Percentiles rank a stretch among this genome's conserved stretches.
Conservation (phyloP, 2,888 invertebrate species). For the Leptinotarsa tumamoca region DNA sequence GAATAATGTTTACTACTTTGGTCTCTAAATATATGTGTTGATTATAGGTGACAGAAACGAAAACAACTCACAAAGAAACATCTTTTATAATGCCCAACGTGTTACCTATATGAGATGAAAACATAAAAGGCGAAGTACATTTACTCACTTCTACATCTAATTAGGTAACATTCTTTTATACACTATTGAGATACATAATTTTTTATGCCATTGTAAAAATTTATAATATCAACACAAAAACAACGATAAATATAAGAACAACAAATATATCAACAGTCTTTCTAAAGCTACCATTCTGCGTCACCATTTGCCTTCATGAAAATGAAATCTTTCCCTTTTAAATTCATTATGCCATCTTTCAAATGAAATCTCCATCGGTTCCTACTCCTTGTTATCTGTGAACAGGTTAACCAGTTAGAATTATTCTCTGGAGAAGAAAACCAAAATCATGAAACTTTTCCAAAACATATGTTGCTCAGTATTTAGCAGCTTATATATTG, state of each 20-base stretch:
- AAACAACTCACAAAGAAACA: slow-evolving; percentile 24
- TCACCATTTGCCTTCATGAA: slow-evolving; percentile 99
- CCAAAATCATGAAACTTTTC: too few species aligned
- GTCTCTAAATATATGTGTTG: too few species aligned
- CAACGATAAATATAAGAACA: slow-evolving; percentile 9
- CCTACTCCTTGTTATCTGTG: slow-evolving; percentile 90
- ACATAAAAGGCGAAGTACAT: not conserved
- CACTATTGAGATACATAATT: slow-evolving; percentile 1
- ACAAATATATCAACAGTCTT: slow-evolving; percentile 17
- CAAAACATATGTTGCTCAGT: not conserved
- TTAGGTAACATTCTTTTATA: slow-evolving; percentile 17
- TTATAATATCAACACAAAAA: slow-evolving; percentile 20
- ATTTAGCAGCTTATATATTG: not conserved
- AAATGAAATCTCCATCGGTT: slow-evolving; percentile 99
- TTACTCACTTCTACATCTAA: not conserved
- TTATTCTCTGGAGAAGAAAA: too few species aligned
- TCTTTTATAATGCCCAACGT: slow-evolving; percentile 31
- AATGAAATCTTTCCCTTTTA: slow-evolving; percentile 96
- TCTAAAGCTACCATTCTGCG: slow-evolving; percentile 89
- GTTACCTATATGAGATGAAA: slow-evolving; percentile 4
- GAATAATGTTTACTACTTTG: too few species aligned
- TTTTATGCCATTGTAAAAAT: not conserved
- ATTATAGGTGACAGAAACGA: not conserved
- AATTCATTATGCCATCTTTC: slow-evolving; percentile 99
- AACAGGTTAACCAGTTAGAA: slow-evolving; percentile 18